Conservation (phyloP, 2,888 invertebrate species). For the Desoria tigrina region DNA sequence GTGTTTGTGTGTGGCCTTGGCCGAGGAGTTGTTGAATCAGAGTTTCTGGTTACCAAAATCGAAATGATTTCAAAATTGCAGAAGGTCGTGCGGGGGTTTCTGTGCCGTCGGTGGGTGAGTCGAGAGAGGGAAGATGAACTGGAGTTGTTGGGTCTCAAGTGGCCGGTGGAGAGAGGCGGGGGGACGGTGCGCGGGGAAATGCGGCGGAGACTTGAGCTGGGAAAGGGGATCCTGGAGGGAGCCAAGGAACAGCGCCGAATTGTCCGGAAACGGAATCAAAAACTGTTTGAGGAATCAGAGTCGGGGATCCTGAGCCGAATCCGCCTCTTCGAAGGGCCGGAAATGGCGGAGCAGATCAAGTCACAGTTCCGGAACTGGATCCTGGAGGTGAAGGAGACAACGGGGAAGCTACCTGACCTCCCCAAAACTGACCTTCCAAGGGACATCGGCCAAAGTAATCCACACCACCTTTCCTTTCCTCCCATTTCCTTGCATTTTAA, state of each 20-base stretch:
- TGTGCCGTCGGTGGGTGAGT: constrained; percentile 48
- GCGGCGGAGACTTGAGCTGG: constrained; percentile 6
- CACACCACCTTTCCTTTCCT: no score
- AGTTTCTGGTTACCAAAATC: no score
- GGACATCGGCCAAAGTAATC: no score
- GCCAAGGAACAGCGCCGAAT: constrained; percentile 62
- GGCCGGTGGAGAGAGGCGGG: neutral
- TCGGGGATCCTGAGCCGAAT: constrained; percentile 64
- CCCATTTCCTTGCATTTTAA: no score
- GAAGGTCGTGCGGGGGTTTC: constrained; percentile 52
- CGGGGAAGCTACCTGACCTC: constrained; percentile 85
- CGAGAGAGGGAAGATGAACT: constrained; percentile 49
- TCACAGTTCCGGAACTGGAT: constrained; percentile 87
- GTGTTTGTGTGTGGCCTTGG: no score
- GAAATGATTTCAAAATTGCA: constrained; percentile 22
- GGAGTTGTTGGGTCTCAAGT: constrained; percentile 52
- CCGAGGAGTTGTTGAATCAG: no score
- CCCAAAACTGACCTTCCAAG: no score
- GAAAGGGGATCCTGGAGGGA: constrained; percentile 36
- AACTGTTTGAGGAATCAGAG: constrained; percentile 67
- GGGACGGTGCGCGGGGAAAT: no score
- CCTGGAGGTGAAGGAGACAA: constrained; percentile 64
- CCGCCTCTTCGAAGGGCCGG: constrained; percentile 69
- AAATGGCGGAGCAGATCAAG: constrained; percentile 81
- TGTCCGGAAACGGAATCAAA: constrained; percentile 64